phyloP scores from a whole-genome alignment of 2,797 vertebrate genomes.

The Rhynchotus rufescens region DNA sequence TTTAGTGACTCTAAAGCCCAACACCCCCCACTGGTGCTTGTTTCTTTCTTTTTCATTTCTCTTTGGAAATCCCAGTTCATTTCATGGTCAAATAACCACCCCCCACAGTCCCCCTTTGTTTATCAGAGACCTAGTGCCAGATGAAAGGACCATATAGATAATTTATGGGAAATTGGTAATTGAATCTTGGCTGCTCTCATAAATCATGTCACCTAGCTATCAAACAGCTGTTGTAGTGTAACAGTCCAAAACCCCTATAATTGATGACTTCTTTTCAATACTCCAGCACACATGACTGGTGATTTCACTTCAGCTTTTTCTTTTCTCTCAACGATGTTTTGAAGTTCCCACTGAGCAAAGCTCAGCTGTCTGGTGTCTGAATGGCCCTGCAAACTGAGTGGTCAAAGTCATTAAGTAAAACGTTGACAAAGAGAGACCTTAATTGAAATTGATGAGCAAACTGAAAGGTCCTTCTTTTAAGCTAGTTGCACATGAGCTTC shows the following conservation, averaged over 20 bases:
- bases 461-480: not conserved
- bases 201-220: constrained; percentile 50
- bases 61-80: constrained; percentile 22
- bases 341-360: not conserved
- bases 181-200: constrained; percentile 64
- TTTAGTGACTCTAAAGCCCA: not conserved
- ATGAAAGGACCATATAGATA: constrained; percentile 59
- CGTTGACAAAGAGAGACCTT: constrained; percentile 32
- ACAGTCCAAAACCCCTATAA: constrained; percentile 60
- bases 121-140: constrained; percentile 19
- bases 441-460: constrained; percentile 28
- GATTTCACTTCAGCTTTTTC: not conserved
- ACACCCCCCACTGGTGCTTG: not conserved
- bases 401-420: constrained; percentile 23
- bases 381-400: not conserved
- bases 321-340: not conserved
- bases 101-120: not conserved
- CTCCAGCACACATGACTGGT: not conserved
- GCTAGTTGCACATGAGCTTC: rapidly evolving
- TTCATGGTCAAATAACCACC: constrained; percentile 43
- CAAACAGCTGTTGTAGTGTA: constrained; percentile 39
- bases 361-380: not conserved
- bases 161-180: constrained; percentile 75
- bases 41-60: constrained; percentile 37
- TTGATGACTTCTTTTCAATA: constrained; percentile 31